These are phyloP conservation scores for Rhynchotus rufescens DNA, from an alignment of 2,797 vertebrate species.

Conservation along the genomic window DNA sequence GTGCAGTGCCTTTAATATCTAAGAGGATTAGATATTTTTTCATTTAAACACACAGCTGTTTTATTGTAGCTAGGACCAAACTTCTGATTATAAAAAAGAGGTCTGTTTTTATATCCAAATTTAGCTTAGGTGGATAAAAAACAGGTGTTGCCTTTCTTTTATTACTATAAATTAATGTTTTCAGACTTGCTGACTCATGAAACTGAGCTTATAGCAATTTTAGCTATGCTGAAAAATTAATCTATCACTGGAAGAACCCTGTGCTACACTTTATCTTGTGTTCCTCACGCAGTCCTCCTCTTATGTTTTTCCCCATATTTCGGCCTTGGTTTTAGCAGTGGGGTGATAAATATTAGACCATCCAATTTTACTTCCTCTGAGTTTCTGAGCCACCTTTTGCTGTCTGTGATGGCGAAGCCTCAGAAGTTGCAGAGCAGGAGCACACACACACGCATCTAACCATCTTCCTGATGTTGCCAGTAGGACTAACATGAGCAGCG, in stretches of 20 bases:
- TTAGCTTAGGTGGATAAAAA: constrained; percentile 31
- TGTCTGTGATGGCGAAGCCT: background rate
- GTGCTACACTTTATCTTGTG: background rate
- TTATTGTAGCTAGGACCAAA: background rate
- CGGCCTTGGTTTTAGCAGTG: background rate
- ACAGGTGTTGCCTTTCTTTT: constrained; percentile 1
- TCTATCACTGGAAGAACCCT: constrained; percentile 2
- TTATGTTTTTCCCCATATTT: background rate
- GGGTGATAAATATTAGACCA: background rate
- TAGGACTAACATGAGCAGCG: constrained; percentile 18
- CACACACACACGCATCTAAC: background rate
- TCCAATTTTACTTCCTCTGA: background rate
- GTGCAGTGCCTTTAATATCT: background rate
- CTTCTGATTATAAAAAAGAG: constrained; percentile 35
- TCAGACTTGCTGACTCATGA: constrained; percentile 53
- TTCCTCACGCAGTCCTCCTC: background rate
- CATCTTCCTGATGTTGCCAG: background rate
- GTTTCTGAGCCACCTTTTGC: background rate
- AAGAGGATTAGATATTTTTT: background rate
- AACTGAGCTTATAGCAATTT: constrained; percentile 24
- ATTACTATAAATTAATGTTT: constrained; percentile 30
- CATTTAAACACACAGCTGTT: constrained; percentile 22
- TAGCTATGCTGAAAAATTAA: constrained; percentile 49
- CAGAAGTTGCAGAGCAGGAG: background rate
- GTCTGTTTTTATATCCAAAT: constrained; percentile 22